Percentiles rank a stretch among this genome's conserved stretches.
phyloP scores from a whole-genome alignment of 1,140 invertebrate genomes.

The Scaptomyza hsui region DNA sequence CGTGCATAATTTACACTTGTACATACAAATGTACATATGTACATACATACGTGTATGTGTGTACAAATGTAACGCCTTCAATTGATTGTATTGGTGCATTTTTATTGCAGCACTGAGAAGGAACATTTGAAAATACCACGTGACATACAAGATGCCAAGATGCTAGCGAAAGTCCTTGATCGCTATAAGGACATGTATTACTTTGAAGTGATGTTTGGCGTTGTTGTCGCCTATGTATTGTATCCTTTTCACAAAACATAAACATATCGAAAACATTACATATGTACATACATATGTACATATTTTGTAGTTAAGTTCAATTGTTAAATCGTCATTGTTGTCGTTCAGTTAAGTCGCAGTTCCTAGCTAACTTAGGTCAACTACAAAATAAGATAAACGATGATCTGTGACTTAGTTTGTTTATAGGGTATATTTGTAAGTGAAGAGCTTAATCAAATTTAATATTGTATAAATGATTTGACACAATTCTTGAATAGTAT shows the following conservation, averaged over 20 bases:
- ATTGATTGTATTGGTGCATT: conserved; percentile 2
- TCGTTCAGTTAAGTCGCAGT: background rate
- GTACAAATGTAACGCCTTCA: conserved; percentile 15
- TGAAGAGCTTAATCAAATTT: too few relatives aligned
- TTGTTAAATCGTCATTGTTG: background rate
- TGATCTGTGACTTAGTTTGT: background rate
- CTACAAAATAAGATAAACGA: background rate
- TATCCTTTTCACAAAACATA: conserved; percentile 91
- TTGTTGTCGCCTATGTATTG: conserved; percentile 98
- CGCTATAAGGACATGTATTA: conserved; percentile 98
- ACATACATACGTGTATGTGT: too few relatives aligned
- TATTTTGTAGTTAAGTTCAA: background rate
- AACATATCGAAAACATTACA: background rate
- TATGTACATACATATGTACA: too few relatives aligned
- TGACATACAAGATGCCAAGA: conserved; percentile 98
- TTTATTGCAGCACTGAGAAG: conserved; percentile 92
- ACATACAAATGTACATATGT: conserved; percentile 14
- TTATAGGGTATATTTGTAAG: too few relatives aligned
- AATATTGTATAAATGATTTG: background rate
- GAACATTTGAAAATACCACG: conserved; percentile 95
- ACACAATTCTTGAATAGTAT: background rate
- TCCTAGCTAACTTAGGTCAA: background rate
- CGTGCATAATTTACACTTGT: conserved; percentile 19
- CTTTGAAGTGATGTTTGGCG: conserved; percentile 94
- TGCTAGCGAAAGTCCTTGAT: conserved; percentile 94